phyloP scores from a whole-genome alignment of 2,797 vertebrate species.

The Hylomyscus alleni region DNA sequence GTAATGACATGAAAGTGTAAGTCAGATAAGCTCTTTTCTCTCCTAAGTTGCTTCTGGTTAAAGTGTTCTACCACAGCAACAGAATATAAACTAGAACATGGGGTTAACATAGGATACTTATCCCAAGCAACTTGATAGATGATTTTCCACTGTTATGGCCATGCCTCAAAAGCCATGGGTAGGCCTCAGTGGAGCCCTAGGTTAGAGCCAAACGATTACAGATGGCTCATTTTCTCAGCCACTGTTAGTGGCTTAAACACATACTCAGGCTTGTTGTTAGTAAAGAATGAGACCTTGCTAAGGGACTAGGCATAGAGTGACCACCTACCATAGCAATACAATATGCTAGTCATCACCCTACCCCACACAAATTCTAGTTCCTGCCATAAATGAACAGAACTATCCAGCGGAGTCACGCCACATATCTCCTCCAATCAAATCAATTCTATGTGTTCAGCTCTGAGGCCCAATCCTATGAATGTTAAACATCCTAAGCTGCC shows the following conservation, averaged over 20 bases:
- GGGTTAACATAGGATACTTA: neutral
- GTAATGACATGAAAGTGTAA: neutral
- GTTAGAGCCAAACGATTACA: neutral
- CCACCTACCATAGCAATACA: neutral
- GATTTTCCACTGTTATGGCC: neutral
- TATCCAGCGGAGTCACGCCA: neutral
- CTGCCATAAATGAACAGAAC: neutral
- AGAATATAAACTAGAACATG: neutral
- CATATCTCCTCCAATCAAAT: neutral
- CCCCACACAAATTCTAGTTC: neutral
- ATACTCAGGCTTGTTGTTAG: neutral
- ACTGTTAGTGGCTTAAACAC: neutral
- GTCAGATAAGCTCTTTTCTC: neutral
- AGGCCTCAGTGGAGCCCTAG: neutral
- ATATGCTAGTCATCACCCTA: too few species aligned
- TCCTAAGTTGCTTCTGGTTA: neutral
- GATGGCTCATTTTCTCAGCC: neutral
- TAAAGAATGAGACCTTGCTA: neutral
- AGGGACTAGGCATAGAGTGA: neutral
- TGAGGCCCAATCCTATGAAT: neutral
- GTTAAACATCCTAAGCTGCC: neutral
- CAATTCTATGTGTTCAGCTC: neutral
- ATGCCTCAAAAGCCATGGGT: neutral
- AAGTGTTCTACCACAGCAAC: neutral
- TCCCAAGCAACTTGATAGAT: neutral